Percentiles rank a stretch among this genome's conserved stretches.
These are phyloP conservation scores for Lutjanus argentimaculatus DNA, from an alignment of 2,797 vertebrate genomes.

Conservation along the genomic window DNA sequence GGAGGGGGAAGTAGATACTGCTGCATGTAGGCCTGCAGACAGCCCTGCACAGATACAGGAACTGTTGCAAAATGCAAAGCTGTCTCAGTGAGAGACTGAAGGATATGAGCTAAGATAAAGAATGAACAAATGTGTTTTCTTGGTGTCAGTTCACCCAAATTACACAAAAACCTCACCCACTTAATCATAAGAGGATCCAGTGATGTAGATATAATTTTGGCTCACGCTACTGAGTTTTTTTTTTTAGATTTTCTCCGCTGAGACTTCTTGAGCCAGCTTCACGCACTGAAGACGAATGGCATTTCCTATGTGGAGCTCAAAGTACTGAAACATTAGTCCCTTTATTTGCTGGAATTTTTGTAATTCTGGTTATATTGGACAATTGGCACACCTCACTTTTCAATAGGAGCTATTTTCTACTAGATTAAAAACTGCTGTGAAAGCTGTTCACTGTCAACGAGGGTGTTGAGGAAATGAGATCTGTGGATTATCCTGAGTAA, in stretches of 20 bases:
- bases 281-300: neutral
- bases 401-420: neutral
- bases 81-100: conserved; percentile 4
- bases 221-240: neutral
- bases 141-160: neutral
- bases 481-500: neutral
- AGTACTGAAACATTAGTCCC: conserved; percentile 9
- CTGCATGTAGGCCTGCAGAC: conserved; percentile 42
- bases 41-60: conserved; percentile 52
- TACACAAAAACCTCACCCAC: neutral
- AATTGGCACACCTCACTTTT: neutral
- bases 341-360: conserved; percentile 1
- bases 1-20: conserved; percentile 58
- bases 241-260: neutral
- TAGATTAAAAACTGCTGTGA: neutral
- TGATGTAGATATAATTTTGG: neutral
- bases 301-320: neutral
- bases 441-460: neutral
- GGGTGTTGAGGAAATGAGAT: neutral
- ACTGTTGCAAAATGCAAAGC: conserved; percentile 56
- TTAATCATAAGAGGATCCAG: neutral
- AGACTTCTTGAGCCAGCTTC: neutral
- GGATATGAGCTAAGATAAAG: neutral
- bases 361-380: conserved; percentile 3
- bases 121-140: neutral